Base-by-base conservation (phyloP, 2,888 invertebrate species). In the Drosophila hawaiiensis region DNA sequence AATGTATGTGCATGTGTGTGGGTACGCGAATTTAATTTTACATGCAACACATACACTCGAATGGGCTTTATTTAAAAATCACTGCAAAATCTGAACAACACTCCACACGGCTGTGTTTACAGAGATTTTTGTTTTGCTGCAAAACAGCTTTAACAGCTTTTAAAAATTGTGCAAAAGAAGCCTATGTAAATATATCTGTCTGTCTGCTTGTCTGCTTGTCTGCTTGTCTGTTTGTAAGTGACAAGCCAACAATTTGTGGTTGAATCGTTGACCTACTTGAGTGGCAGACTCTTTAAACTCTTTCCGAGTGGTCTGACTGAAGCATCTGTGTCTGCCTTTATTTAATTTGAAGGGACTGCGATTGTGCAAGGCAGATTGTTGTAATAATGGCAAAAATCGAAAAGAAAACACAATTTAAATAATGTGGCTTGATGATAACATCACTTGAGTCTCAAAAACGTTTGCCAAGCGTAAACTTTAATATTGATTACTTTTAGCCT, bases 201-300 rank as follows among this genome's bases (percentile, higher is more conserved):
- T 25, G 41, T n/a, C 1, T 25, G 22, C 2, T 3, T 31, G 41
- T 14, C 2, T 25, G n/a, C 2, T 4, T 49, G n/a, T 39, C 25
- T 41, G 41, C 19, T n/a, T 37, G 43, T 50, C 22, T 50, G 22
- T 53, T 35, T 66, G 74, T 25, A 41, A 19, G 10, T 59, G 67
- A 55, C 53, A 54, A 53, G 29, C 47, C 39, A 49, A 33, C 41
- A 54, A 22, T 56, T 56, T 72, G 43, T 55, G 25, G 43, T 56
- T 56, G 53, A 59, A 60, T 65, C 70, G 79, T 71, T 88, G 86
- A 76, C 83, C 83, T 59, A 76, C 71, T 83, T 85, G 68, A 76
- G 39, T 47, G 64, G 33, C 60, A 55, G 61, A 78, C 60, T 79
- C 53, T 31, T 31, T 31, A 12, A 78, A 61, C 74, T 73, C 56